Base-by-base conservation (phyloP, 2,113 vertebrate species). In the Daboia siamensis region DNA sequence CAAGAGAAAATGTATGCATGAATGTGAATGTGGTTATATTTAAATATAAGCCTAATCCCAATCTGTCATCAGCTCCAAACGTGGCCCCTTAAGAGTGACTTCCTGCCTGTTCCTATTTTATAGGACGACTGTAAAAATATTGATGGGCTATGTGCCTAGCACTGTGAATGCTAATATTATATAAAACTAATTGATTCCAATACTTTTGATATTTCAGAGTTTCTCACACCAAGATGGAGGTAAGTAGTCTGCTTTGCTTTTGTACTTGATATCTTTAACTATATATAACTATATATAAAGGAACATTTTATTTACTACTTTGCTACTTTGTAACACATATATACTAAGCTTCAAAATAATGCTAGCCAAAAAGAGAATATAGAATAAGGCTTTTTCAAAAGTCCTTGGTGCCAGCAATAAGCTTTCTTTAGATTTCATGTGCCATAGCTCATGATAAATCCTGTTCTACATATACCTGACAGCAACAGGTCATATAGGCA, bases 151-250 rank as follows among this genome's bases (percentile, higher is more conserved):
- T 54, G 54, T 87, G 4, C 48, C 9, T 44, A 69, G 21, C n/a
- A 91, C 26, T 39, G 64, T 39, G 3, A 64, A 54, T n/a, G 21
- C 21, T 26, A 6, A 26, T 5, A 55, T 3, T 0, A n/a, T 90
- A n/a, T 13, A 87, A 10, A 0, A 89, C 90, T 94, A 94, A 95
- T 61, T 86, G 90, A 94, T 91, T 54, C 23, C 69, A 48, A 74
- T 98, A 54, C 97, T 96, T 97, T 96, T 98, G 39, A 95, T 74
- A 98, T 98, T 96, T 94, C 98, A 99, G 99, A 98, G 98, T 96
- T 97, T 99, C 96, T 98, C 98, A 97, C 96, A 92, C 84, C 97
- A 98, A 95, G 98, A 98, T 97, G 98, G 98, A 98, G 99, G 99
- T 99, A 98, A 96, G 98, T 92, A 17, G 3, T 69, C 23, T 59